Evolutionary conservation across 2,888 invertebrate genomes (phyloP).

Genomic region (Hemicrepidius hirtus): DNA sequence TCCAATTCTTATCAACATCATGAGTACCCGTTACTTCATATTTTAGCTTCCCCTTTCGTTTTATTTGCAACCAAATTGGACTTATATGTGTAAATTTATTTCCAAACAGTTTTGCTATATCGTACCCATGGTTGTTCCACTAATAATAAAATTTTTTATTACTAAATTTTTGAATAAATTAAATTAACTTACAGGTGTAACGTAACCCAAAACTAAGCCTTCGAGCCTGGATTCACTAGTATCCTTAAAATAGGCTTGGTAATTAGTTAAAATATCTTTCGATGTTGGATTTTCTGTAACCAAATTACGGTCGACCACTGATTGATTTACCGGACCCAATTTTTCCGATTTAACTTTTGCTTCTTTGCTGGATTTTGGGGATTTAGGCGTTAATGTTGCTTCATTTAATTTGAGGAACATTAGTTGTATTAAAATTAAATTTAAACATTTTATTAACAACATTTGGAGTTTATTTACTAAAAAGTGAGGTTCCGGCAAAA

Average conservation of each 20-base stretch:
- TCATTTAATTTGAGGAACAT: slow-evolving; percentile 5
- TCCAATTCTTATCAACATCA: slow-evolving; percentile 91
- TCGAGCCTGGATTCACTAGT: slow-evolving; percentile 80
- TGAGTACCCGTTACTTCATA: slow-evolving; percentile 84
- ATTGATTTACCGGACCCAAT: slow-evolving; percentile 65
- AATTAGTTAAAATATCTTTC: slow-evolving; percentile 85
- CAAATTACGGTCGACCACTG: slow-evolving; percentile 81
- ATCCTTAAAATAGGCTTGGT: slow-evolving; percentile 84
- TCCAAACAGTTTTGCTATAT: slow-evolving; percentile 91
- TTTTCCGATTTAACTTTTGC: slow-evolving; percentile 47
- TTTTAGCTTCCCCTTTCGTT: slow-evolving; percentile 76
- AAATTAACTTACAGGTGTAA: slow-evolving; percentile 85
- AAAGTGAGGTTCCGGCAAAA: background rate
- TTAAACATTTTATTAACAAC: background rate
- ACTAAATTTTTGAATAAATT: background rate
- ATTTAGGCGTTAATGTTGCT: slow-evolving; percentile 65
- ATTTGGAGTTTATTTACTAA: background rate
- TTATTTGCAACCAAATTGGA: slow-evolving; percentile 96
- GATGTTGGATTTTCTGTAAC: slow-evolving; percentile 80
- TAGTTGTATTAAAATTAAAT: background rate
- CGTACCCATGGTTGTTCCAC: slow-evolving; percentile 98
- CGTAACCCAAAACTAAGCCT: slow-evolving; percentile 89
- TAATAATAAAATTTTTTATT: slow-evolving; percentile 70
- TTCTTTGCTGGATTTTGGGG: slow-evolving; percentile 61
- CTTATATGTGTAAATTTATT: slow-evolving; percentile 93